Conservation (phyloP, 2,888 invertebrate genomes). For the Chrysopilus asiliformis region DNA sequence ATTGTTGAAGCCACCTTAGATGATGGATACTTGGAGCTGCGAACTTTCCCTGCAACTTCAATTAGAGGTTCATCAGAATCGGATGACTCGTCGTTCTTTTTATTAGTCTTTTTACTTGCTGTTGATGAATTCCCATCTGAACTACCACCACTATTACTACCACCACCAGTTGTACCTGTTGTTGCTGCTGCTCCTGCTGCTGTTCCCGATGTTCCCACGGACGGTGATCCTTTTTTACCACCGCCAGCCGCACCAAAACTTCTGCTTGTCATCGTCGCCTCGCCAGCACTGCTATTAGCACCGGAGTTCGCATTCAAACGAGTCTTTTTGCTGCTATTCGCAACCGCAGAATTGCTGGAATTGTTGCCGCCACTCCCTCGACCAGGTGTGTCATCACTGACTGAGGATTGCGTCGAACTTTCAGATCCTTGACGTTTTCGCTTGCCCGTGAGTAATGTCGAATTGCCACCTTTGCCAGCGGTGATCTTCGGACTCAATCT, state of each 20-base stretch:
- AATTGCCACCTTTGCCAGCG: conserved; percentile 23
- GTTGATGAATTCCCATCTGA: conserved; percentile 5
- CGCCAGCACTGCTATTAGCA: neutral
- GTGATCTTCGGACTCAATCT: conserved; percentile 23
- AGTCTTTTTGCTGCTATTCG: conserved; percentile 27
- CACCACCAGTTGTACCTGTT: neutral
- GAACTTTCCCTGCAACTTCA: conserved; percentile 51
- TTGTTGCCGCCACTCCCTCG: conserved; percentile 7
- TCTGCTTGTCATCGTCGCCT: neutral
- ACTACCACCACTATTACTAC: neutral
- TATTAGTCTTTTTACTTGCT: conserved; percentile 3
- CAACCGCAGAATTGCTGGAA: conserved; percentile 31
- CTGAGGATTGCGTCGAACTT: conserved; percentile 51
- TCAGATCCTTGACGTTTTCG: conserved; percentile 70
- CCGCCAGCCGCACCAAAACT: neutral
- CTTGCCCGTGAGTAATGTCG: conserved; percentile 32
- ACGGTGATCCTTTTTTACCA: neutral
- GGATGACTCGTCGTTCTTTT: conserved; percentile 48
- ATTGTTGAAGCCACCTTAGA: conserved; percentile 7
- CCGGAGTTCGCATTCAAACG: conserved; percentile 14
- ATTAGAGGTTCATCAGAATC: conserved; percentile 72
- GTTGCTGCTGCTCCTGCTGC: conserved; percentile 5
- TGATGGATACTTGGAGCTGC: conserved; percentile 29
- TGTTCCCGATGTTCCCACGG: conserved; percentile 5
- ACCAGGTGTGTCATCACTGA: conserved; percentile 41